Evolutionary conservation across 1,140 invertebrate genomes (phyloP), one percentile per base, ranked within the genome.

Genomic region (Drosophila prosaltans): DNA sequence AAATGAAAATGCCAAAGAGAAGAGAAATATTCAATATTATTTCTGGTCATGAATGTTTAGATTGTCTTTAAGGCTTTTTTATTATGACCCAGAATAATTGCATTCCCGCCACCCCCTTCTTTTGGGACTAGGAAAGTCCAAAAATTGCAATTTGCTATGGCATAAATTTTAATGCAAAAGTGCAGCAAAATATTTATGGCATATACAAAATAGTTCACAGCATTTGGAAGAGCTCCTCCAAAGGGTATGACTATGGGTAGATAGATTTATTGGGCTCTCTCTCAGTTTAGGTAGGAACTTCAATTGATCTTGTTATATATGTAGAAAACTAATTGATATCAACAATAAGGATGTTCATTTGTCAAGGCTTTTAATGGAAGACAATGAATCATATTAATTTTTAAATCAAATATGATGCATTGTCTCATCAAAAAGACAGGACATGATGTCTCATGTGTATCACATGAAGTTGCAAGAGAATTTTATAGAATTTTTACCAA

Each of bases 91-190:
- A 39, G 32, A 66, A 69, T 58, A 74, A 82, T 76, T 70, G 67
- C 65, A 68, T 78, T 16, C 16, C 16, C 16, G n/a, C n/a, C n/a
- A n/a, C n/a, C 16, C 16, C 16, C 16, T 16, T 16, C 16, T 16
- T 16, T 16, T 16, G 16, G 16, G 16, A 0, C 16, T 16, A 16
- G 16, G 16, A 16, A 16, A 16, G 16, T 36, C 41, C 72, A 60
- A 36, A 55, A 48, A 74, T 21, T 30, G 40, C 54, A 55, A 48
- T 59, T 72, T 74, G 61, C 54, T 71, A 67, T 80, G 80, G 77
- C 84, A 89, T 83, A 80, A 83, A 88, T 83, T 86, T 86, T 89
- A 86, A 86, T 86, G 83, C 76, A 78, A 57, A 68, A 80, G 76
- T 54, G 21, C 21, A 63, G 69, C 76, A 83, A 77, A 88, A 86